These are phyloP conservation scores for Bombus haemorrhoidalis DNA, from an alignment of 1,140 invertebrate genomes.

Conservation along the genomic window DNA sequence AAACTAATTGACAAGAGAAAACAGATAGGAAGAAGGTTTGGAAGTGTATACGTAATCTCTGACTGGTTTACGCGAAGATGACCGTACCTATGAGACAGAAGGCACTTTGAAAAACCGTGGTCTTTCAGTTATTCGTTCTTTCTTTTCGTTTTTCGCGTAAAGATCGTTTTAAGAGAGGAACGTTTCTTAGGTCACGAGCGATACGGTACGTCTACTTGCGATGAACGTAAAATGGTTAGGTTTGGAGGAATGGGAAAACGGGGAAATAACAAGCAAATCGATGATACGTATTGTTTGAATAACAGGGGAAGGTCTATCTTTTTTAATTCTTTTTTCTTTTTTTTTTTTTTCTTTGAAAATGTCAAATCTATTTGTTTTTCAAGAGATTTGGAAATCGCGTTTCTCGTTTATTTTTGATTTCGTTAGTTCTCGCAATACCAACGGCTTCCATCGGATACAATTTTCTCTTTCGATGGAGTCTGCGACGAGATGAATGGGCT, in stretches of 20 bases:
- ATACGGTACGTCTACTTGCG: not conserved
- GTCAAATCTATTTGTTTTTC: not conserved
- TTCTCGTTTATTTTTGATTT: slow-evolving; percentile 24
- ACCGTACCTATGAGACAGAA: not conserved
- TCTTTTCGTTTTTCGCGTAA: too few relatives aligned
- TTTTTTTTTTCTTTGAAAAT: too few relatives aligned
- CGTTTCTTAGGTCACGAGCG: not conserved
- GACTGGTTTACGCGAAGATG: slow-evolving; percentile 19
- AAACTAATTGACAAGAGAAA: not conserved
- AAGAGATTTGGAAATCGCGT: slow-evolving; percentile 7
- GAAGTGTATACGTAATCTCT: slow-evolving; percentile 23
- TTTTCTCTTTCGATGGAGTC: slow-evolving; percentile 11
- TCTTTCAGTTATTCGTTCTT: slow-evolving; percentile 5
- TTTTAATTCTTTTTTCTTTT: not conserved
- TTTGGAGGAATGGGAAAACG: not conserved
- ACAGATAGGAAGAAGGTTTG: not conserved
- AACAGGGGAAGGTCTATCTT: not conserved
- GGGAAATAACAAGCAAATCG: not conserved
- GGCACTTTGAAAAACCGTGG: not conserved
- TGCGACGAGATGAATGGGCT: slow-evolving; percentile 15
- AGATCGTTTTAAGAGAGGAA: not conserved
- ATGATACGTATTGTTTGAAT: not conserved
- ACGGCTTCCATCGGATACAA: slow-evolving; percentile 24
- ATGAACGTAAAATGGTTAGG: not conserved
- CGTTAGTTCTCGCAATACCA: not conserved